Base-by-base conservation (phyloP, 2,888 invertebrate species). In the Tortricodes alternella region DNA sequence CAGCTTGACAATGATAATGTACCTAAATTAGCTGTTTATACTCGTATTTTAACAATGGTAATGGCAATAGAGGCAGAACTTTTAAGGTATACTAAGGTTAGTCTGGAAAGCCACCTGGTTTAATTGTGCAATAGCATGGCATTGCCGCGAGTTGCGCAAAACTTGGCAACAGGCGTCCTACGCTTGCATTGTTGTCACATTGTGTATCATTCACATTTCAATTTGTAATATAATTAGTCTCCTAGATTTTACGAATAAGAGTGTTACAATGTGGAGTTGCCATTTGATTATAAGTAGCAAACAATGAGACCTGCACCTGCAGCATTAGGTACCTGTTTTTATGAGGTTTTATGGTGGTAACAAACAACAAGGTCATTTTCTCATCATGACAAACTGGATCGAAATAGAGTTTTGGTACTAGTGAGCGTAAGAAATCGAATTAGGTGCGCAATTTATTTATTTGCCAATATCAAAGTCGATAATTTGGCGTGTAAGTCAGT, bases 121-220 rank as follows among this genome's bases (percentile, higher is more conserved):
- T 9, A 41, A 61, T 67, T 77, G 71, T 71, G 76, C 72, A 77
- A 74, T 70, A 65, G 65, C 62, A 62, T 50, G 65, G 59, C 63
- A 65, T 60, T 60, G 62, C 59, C 38, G 49, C 55, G 5, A 27
- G 62, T 80, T 76, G 72, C 70, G 70, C 71, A 78, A 80, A 67
- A 56, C 53, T 53, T 53, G 68, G 70, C 66, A 72, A 74, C 77
- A 75, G 69, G 63, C 78, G 63, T 73, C 79, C 82, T 78, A 82
- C 78, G 76, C 75, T 64, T 61, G 62, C 73, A 77, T 79, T 76
- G 35, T 49, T 11, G n/a, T 49, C 11, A 13, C 37, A 21, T 39
- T n/a, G n/a, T n/a, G n/a, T n/a, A n/a, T n/a, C n/a, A n/a, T n/a
- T n/a, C n/a, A n/a, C n/a, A n/a, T n/a, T n/a, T n/a, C n/a, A n/a